Conservation (phyloP, 2,797 vertebrate species). For the Telmatherina bonti region DNA sequence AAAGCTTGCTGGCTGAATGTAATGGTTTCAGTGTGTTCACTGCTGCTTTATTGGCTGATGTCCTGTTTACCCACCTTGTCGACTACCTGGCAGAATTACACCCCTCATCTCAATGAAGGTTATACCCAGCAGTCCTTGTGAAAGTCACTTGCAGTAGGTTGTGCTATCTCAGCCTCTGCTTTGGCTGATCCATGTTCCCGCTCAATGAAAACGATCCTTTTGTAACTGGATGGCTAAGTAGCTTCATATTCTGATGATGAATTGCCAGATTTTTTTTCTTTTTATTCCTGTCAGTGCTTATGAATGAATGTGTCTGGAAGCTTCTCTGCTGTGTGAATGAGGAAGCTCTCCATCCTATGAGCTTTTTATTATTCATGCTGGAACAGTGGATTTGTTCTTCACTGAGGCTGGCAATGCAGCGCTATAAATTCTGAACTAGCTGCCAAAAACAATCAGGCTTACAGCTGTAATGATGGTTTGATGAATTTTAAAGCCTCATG, state of each 20-base stretch:
- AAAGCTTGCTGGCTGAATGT: constrained; percentile 27
- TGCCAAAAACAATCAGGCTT: constrained; percentile 64
- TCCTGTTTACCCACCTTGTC: constrained; percentile 51
- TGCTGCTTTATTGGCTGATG: constrained; percentile 37
- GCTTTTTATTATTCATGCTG: constrained; percentile 75
- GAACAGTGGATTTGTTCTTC: constrained; percentile 62
- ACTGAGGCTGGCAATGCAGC: constrained; percentile 47
- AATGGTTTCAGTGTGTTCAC: constrained; percentile 29
- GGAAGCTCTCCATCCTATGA: constrained; percentile 48
- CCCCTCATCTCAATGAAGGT: constrained; percentile 56
- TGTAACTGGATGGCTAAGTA: constrained; percentile 24
- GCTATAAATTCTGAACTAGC: constrained; percentile 58
- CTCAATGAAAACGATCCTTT: constrained; percentile 28
- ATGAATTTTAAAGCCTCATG: constrained; percentile 39
- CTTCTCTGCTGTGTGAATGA: constrained; percentile 18
- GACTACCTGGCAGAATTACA: constrained; percentile 66
- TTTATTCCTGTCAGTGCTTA: constrained; percentile 9
- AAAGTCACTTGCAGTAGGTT: constrained; percentile 37
- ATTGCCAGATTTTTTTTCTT: constrained; percentile 15
- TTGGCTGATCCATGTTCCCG: constrained; percentile 10
- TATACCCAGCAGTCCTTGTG: constrained; percentile 62
- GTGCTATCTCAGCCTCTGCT: constrained; percentile 27
- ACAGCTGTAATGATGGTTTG: constrained; percentile 41
- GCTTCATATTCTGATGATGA: constrained; percentile 5
- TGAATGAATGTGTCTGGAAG: constrained; percentile 42